A percentile compares a stretch with the other conserved stretches of the same genome.
Evolutionary conservation across 2,113 vertebrate species (phyloP).

Genomic region (Rutilus rutilus): DNA sequence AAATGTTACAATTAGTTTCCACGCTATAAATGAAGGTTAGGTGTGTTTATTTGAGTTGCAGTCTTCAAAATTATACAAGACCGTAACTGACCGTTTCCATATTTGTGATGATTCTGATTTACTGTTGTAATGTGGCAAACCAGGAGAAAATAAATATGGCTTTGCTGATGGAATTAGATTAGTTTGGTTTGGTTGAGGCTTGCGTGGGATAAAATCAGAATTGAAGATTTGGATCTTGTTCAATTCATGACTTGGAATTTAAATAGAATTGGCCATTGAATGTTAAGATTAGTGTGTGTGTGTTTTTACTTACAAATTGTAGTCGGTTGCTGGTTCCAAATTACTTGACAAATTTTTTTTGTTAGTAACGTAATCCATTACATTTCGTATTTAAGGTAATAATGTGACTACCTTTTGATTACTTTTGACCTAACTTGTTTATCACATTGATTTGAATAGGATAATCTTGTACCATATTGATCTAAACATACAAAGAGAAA

Average conservation of each 20-base stretch:
- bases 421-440: too few species aligned
- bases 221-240: background rate
- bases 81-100: slow-evolving; percentile 70
- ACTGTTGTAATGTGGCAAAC: slow-evolving; percentile 45
- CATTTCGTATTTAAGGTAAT: too few species aligned
- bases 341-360: too few species aligned
- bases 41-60: slow-evolving; percentile 66
- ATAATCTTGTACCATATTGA: too few species aligned
- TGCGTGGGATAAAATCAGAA: background rate
- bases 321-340: too few species aligned
- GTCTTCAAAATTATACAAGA: slow-evolving; percentile 62
- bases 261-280: background rate
- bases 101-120: slow-evolving; percentile 67
- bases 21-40: slow-evolving; percentile 67
- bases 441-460: too few species aligned
- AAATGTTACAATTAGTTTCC: slow-evolving; percentile 64
- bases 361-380: too few species aligned
- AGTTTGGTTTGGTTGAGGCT: background rate
- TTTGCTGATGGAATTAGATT: slow-evolving; percentile 56
- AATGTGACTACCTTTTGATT: too few species aligned
- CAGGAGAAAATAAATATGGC: slow-evolving; percentile 45
- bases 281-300: background rate
- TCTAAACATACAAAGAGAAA: too few species aligned
- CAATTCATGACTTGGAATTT: background rate
- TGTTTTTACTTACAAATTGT: too few species aligned